These are phyloP conservation scores for Glyptemys insculpta DNA, from an alignment of 2,797 vertebrate species.

Conservation along the genomic window DNA sequence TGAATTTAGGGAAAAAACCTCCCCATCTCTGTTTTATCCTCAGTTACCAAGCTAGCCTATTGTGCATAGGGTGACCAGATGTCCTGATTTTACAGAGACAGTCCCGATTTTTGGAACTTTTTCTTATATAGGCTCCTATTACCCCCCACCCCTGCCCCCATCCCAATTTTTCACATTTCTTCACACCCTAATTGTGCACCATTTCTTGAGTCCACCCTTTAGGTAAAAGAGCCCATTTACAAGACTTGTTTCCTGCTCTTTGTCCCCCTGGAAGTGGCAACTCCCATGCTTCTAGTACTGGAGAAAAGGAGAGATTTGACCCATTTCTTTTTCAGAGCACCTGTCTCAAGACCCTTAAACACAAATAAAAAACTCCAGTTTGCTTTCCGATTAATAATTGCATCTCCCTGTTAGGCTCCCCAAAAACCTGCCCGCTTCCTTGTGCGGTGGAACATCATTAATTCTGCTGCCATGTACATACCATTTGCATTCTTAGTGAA, in stretches of 20 bases:
- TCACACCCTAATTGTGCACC: not conserved
- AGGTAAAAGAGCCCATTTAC: not conserved
- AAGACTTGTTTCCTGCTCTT: not conserved
- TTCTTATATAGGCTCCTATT: too few relatives aligned
- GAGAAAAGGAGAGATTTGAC: not conserved
- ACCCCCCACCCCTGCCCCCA: too few relatives aligned
- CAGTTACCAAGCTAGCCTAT: not conserved
- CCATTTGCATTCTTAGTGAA: not conserved
- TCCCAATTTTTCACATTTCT: too few relatives aligned
- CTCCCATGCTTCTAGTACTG: not conserved
- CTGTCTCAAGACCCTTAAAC: too few relatives aligned
- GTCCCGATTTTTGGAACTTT: too few relatives aligned
- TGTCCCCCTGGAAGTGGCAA: not conserved
- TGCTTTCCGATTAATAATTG: too few relatives aligned
- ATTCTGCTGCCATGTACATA: not conserved
- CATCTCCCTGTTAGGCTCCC: too few relatives aligned
- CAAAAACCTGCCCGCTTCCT: not conserved
- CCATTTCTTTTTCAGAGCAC: not conserved
- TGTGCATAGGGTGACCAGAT: not conserved
- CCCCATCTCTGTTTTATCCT: not conserved
- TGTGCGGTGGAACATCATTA: not conserved
- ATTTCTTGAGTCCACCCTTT: not conserved
- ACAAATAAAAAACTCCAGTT: too few relatives aligned
- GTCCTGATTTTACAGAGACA: too few relatives aligned
- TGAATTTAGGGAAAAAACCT: too few relatives aligned